phyloP scores from a whole-genome alignment of 2,797 vertebrate species.

The Perodicticus potto region DNA sequence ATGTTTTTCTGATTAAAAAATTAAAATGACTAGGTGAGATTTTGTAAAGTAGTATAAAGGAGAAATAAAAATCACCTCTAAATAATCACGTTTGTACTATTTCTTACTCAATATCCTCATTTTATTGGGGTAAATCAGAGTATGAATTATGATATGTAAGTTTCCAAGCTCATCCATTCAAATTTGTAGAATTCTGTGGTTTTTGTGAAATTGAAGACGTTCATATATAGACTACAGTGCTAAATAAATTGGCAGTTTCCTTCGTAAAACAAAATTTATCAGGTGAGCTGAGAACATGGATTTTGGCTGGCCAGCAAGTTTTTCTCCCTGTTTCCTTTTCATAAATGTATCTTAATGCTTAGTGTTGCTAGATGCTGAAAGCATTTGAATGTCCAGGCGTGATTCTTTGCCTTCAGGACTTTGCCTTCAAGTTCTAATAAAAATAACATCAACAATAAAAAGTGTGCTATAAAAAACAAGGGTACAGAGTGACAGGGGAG shows the following conservation, averaged over 20 bases:
- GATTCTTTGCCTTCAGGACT: not conserved
- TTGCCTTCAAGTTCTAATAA: not conserved
- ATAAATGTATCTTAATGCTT: not conserved
- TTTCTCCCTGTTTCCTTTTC: not conserved
- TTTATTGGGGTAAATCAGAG: not conserved
- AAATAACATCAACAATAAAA: not conserved
- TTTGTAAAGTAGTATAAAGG: slow-evolving; percentile 17
- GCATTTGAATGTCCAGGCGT: not conserved
- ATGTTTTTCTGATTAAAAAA: not conserved
- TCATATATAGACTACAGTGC: not conserved
- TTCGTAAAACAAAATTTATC: not conserved
- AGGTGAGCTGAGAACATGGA: not conserved
- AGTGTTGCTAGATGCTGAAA: not conserved
- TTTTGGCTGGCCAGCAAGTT: not conserved
- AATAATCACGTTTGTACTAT: slow-evolving; percentile 13
- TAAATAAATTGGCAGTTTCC: not conserved
- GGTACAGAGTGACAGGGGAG: not conserved
- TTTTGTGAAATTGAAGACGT: not conserved
- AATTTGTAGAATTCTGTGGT: not conserved
- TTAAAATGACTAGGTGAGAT: not conserved
- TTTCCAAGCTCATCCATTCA: not conserved
- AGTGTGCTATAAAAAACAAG: not conserved
- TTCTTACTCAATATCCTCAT: not conserved
- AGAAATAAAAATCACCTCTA: not conserved
- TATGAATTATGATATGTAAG: slow-evolving; percentile 17